Evolutionary conservation across 2,113 vertebrate genomes (phyloP).

Genomic region (Hassar affinis): DNA sequence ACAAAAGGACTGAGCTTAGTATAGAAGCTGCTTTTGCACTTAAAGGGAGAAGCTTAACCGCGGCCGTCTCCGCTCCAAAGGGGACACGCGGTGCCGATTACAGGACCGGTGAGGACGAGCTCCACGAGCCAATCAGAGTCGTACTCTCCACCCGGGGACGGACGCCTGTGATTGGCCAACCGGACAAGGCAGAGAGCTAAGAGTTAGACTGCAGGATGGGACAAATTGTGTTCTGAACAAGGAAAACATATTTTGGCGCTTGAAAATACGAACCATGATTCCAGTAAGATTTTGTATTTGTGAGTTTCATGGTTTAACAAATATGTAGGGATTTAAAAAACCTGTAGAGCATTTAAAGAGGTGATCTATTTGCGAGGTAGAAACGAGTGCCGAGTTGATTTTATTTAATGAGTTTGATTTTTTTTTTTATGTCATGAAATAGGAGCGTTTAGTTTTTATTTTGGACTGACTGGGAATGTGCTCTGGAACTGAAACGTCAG

Average conservation of each 20-base stretch:
- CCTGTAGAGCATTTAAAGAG: conserved; percentile 17
- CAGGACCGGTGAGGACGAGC: conserved; percentile 30
- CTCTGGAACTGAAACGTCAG: background rate
- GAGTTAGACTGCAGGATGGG: conserved; percentile 20
- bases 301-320: conserved; percentile 28
- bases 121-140: conserved; percentile 47
- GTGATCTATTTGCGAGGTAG: conserved; percentile 7
- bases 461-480: conserved; percentile 54
- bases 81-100: conserved; percentile 24
- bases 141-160: conserved; percentile 50
- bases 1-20: conserved; percentile 57
- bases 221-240: background rate
- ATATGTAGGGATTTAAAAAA: conserved; percentile 25
- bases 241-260: conserved; percentile 27
- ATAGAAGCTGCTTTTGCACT: conserved; percentile 71
- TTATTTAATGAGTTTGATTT: conserved; percentile 46
- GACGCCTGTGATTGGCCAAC: conserved; percentile 41
- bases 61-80: conserved; percentile 47
- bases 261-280: conserved; percentile 27
- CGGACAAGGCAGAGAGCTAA: conserved; percentile 27
- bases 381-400: conserved; percentile 32
- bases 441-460: conserved; percentile 46
- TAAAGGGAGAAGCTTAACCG: conserved; percentile 57
- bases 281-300: conserved; percentile 34
- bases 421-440: conserved; percentile 19